Evolutionary conservation across 2,113 vertebrate species (phyloP).

Genomic region (Pelvicachromis taeniatus): DNA sequence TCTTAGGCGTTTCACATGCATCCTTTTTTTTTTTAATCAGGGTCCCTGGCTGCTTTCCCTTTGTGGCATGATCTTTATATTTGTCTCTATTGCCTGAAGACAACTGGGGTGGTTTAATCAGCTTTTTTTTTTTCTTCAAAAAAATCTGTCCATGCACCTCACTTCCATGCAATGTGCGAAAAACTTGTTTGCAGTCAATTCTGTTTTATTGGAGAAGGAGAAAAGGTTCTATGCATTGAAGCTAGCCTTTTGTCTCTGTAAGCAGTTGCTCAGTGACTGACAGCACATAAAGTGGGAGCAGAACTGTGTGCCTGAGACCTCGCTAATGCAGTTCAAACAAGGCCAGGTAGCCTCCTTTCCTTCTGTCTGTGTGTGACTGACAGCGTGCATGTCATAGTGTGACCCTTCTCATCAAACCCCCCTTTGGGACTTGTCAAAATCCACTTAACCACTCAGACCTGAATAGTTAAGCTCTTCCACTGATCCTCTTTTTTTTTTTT

Average conservation of each 20-base stretch:
- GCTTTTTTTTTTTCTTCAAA: background rate
- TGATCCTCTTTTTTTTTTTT: background rate
- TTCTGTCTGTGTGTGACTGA: constrained; percentile 8
- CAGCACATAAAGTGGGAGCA: background rate
- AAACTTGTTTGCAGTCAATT: background rate
- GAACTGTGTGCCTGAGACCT: background rate
- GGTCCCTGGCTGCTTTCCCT: background rate
- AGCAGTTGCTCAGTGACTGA: background rate
- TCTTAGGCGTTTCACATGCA: constrained; percentile 18
- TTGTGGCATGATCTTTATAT: background rate
- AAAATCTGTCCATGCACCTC: background rate
- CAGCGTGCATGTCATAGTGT: background rate
- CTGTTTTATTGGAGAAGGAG: background rate
- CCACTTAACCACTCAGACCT: constrained; percentile 54
- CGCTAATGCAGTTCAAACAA: background rate
- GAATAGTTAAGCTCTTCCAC: constrained; percentile 30
- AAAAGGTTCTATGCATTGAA: background rate
- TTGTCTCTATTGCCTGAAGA: background rate
- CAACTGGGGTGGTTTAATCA: background rate
- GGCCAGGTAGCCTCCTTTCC: constrained; percentile 1
- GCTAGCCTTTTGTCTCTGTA: background rate
- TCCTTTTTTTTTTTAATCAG: constrained; percentile 26
- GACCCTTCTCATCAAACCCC: constrained; percentile 23
- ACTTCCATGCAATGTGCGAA: background rate
- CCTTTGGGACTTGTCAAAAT: constrained; percentile 52